phyloP scores from a whole-genome alignment of 30 jellyfish, hydroid and myxozoan genomes.

The Phacellophora camtschatica region DNA sequence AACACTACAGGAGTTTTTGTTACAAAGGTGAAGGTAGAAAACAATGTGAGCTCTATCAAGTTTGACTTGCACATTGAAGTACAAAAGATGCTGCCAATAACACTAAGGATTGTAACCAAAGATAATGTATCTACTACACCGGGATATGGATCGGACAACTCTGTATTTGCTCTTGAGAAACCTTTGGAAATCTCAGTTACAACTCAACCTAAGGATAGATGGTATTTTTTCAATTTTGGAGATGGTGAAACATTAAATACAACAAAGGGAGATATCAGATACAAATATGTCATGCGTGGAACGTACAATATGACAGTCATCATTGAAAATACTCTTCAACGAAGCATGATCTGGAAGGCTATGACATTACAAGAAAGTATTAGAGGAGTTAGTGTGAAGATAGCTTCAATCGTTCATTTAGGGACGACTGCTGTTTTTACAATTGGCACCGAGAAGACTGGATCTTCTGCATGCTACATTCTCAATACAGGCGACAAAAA shows the following conservation, averaged over 20 bases:
- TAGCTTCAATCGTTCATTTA: slow-evolving; percentile 16
- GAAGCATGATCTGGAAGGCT: slow-evolving; percentile 17
- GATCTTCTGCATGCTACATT: slow-evolving; percentile 66
- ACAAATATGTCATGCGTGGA: slow-evolving; percentile 65
- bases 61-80: slow-evolving; percentile 65
- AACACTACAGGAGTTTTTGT: slow-evolving; percentile 55
- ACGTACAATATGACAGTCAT: slow-evolving; percentile 41
- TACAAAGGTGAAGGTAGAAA: slow-evolving; percentile 43
- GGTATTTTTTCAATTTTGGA: slow-evolving; percentile 65
- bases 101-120: background rate
- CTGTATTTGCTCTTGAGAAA: slow-evolving; percentile 61
- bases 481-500: slow-evolving; percentile 76
- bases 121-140: slow-evolving; percentile 4
- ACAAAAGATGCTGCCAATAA: slow-evolving; percentile 69
- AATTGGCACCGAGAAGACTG: slow-evolving; percentile 56
- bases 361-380: slow-evolving; percentile 57
- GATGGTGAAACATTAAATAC: slow-evolving; percentile 53
- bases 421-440: slow-evolving; percentile 39
- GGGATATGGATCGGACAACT: slow-evolving; percentile 55
- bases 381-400: slow-evolving; percentile 15
- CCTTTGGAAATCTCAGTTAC: slow-evolving; percentile 55
- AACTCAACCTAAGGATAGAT: slow-evolving; percentile 65
- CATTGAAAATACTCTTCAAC: slow-evolving; percentile 56
- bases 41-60: slow-evolving; percentile 71
- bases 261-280: background rate